Evolutionary conservation across 1,140 invertebrate species (phyloP), one percentile per base, ranked within the genome.

Genomic region (Zaprionus capensis): DNA sequence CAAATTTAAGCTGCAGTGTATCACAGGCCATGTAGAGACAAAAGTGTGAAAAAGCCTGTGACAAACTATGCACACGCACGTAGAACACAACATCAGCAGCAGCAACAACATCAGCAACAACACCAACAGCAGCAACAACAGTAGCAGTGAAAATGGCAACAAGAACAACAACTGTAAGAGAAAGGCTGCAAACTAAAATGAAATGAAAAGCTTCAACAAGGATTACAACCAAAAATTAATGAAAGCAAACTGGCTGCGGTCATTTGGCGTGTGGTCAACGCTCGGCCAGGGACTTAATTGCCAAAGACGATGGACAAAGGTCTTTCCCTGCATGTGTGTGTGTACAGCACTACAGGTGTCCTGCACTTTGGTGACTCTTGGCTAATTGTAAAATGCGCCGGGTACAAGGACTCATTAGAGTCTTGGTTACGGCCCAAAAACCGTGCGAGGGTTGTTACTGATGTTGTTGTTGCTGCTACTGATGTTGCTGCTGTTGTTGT

Each of bases 211-310:
- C 85, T 88, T 90, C 87, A 82, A 81, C 87, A 88, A 91, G 87
- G 87, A 91, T 91, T 91, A 91, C 87, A 91, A 91, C 87, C 88
- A 88, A 91, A 91, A 91, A 91, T 91, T 91, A 91, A 91, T 91
- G 87, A 91, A 91, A 91, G 87, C 87, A 91, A 91, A 91, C 87
- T 83, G 87, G 87, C 88, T 87, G 83, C 88, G 88, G 87, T 91
- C 87, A 91, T 87, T 91, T 91, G 83, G 72, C 71, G 84, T 91
- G 87, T 91, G 87, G 87, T 91, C 87, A 91, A 91, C 87, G 87
- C 70, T 82, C 81, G 81, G 83, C 83, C 85, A 87, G 82, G 71
- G 64, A 74, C 88, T 88, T 91, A 91, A 91, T 91, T 88, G 88
- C 84, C 78, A 87, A 91, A 90, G 86, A 91, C 86, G 80, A n/a